A percentile compares a stretch with the other conserved stretches of the same genome.
Conservation (phyloP, 2,888 invertebrate species). For the Drosophila rubida region DNA sequence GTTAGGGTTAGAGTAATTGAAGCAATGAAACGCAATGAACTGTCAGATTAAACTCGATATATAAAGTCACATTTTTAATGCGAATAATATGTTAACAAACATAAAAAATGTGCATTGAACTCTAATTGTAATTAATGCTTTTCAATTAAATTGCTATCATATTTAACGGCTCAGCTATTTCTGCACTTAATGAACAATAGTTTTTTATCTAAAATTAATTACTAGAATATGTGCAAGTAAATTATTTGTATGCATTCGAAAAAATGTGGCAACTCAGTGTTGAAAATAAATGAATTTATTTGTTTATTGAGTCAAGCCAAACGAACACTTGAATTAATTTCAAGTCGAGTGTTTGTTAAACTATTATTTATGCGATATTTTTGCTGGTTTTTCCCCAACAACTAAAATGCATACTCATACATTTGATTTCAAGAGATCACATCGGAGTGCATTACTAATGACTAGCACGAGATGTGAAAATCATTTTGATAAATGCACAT, state of each 20-base stretch:
- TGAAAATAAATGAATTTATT: background rate
- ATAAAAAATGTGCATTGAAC: background rate
- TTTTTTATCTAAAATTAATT: background rate
- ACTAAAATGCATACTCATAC: background rate
- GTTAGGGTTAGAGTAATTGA: background rate
- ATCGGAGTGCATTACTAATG: constrained; percentile 19
- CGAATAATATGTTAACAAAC: background rate
- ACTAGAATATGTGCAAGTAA: background rate
- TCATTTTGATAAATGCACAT: constrained; percentile 26
- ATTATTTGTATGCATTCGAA: background rate
- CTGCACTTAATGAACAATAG: background rate
- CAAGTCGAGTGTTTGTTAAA: background rate
- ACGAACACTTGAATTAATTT: constrained; percentile 2
- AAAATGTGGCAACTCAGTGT: background rate
- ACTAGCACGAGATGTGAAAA: constrained; percentile 1
- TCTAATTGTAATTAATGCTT: background rate
- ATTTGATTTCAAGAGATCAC: background rate
- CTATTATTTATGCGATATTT: background rate
- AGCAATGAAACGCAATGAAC: background rate
- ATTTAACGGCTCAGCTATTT: background rate
- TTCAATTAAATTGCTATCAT: background rate
- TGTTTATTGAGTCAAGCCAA: constrained; percentile 3
- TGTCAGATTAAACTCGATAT: background rate
- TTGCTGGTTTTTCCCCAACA: background rate
- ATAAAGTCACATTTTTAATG: background rate